Base-by-base conservation (phyloP, 2,113 vertebrate genomes). In the Heloderma charlesbogerti region DNA sequence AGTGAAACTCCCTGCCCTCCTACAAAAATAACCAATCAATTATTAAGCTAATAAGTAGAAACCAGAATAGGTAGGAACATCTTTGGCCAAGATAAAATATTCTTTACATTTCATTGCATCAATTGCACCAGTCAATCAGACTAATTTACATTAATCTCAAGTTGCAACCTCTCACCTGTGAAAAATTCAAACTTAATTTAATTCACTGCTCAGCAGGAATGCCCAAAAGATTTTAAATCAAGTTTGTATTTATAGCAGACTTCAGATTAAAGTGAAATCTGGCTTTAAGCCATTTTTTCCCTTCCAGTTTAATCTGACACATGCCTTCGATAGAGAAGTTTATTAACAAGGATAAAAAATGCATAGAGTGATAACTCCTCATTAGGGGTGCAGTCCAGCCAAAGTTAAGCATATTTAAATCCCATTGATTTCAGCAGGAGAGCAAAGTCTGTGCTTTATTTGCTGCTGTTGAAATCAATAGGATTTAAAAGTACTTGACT, bases 131-230 rank as follows among this genome's bases (percentile, higher is more conserved):
- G 71, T 94, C 91, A 94, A 94, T 95, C 80, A 93, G 60, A 90
- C 84, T 95, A 96, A 94, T 94, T 92, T 95, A 71, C 37, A 94
- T 94, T 95, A 94, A 94, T 94, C 90, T 91, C 91, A 88, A 92
- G 94, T 93, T 89, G 91, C 37, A 89, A 95, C 88, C 90, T 94
- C 92, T 95, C 85, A 96, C 93, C 93, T 91, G 43, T 88, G 93
- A 94, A 84, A 92, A 37, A 88, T 91, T 93, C n/a, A 94, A 90
- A 93, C 93, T 94, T 93, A 93, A 94, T 96, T 95, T 95, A 86
- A 91, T 95, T 94, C 92, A 80, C 57, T 93, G 27, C 77, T 94
- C 84, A 93, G 90, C 22, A 90, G 74, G n/a, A 74, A 94, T 93
- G 80, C 15, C 57, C 92, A 92, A 67, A 88, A 87, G 63, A 85